Evolutionary conservation across 1,140 invertebrate genomes (phyloP).

Genomic region (Pinna nobilis): DNA sequence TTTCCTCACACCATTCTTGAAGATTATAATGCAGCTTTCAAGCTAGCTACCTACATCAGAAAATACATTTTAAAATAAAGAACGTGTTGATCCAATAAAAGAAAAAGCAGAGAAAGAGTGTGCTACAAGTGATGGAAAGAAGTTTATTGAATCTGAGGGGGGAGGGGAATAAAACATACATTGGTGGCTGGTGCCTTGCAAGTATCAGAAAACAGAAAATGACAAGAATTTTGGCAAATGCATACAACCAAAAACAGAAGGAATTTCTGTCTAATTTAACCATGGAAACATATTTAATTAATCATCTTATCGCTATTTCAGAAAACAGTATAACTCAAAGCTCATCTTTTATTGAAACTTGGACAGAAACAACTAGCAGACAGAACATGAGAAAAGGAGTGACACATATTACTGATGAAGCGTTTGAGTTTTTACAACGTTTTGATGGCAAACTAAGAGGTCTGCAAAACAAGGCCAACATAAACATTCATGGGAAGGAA

Average conservation of each 20-base stretch:
- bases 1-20: slow-evolving; percentile 7
- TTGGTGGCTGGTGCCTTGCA: slow-evolving; percentile 29
- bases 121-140: neutral
- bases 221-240: slow-evolving; percentile 5
- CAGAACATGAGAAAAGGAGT: slow-evolving; percentile 20
- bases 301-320: neutral
- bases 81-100: slow-evolving; percentile 15
- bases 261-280: neutral
- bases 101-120: slow-evolving; percentile 9
- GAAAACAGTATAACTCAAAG: slow-evolving; percentile 12
- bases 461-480: slow-evolving; percentile 8
- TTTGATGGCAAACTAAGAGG: slow-evolving; percentile 1
- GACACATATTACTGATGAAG: slow-evolving; percentile 17
- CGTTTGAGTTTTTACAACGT: slow-evolving; percentile 6
- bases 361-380: slow-evolving; percentile 9
- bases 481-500: slow-evolving; percentile 19
- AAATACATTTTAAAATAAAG: slow-evolving; percentile 12
- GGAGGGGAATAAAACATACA: slow-evolving; percentile 26
- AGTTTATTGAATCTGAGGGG: slow-evolving; percentile 31
- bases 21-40: slow-evolving; percentile 20
- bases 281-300: slow-evolving; percentile 2
- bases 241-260: slow-evolving; percentile 3
- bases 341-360: neutral
- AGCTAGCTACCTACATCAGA: slow-evolving; percentile 1
- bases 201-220: slow-evolving; percentile 9